Conservation (phyloP, 2,797 vertebrate species). For the Smutsia temminckii region DNA sequence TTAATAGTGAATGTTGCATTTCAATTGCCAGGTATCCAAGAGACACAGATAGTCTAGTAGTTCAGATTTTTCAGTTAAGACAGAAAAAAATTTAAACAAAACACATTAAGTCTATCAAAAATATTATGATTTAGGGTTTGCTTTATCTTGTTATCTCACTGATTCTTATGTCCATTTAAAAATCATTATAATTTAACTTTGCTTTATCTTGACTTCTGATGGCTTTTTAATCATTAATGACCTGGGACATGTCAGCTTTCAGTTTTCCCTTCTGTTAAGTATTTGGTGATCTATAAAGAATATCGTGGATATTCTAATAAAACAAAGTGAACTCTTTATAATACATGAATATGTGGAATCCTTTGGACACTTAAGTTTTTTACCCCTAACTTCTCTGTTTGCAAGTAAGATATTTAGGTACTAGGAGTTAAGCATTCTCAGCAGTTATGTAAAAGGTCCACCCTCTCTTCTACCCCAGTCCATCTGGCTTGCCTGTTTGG, state of each 20-base stretch:
- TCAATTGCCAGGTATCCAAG: background rate
- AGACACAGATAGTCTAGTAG: constrained; percentile 21
- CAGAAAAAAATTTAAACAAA: constrained; percentile 31
- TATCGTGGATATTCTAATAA: constrained; percentile 13
- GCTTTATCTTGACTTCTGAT: constrained; percentile 46
- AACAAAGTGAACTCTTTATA: background rate
- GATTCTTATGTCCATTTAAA: constrained; percentile 2
- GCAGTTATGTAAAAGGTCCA: background rate
- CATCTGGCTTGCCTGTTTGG: background rate
- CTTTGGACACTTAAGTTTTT: background rate
- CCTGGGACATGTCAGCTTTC: background rate
- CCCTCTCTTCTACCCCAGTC: background rate
- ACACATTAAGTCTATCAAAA: background rate
- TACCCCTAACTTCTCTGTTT: background rate
- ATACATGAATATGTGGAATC: background rate
- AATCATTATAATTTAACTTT: constrained; percentile 44
- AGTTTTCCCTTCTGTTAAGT: constrained; percentile 42
- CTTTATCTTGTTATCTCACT: constrained; percentile 51
- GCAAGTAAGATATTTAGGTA: background rate
- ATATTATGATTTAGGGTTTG: background rate
- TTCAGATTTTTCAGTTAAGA: constrained; percentile 41
- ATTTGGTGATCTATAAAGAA: background rate
- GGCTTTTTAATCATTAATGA: constrained; percentile 61
- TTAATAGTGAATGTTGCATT: background rate
- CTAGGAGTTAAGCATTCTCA: background rate